Percentiles rank a stretch among this genome's conserved stretches.
These are phyloP conservation scores for Tursiops truncatus DNA, from an alignment of 2,113 vertebrate species.

Conservation along the genomic window DNA sequence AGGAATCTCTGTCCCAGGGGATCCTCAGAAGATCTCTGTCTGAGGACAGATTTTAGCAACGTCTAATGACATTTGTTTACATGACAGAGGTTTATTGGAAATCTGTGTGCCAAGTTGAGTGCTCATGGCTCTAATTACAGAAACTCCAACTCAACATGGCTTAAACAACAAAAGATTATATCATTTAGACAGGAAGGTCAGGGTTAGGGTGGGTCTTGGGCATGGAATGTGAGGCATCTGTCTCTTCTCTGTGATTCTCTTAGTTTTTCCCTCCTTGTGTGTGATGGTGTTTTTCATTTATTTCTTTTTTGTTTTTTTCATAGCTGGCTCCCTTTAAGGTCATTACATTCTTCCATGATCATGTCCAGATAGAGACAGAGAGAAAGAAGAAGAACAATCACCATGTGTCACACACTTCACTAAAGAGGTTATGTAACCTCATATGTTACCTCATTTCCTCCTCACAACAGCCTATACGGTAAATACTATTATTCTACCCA, in stretches of 20 bases:
- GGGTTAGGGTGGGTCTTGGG: neutral
- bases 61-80: neutral
- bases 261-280: neutral
- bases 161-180: neutral
- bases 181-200: neutral
- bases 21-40: neutral
- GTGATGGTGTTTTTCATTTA: neutral
- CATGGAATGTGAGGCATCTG: neutral
- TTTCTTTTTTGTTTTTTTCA: no score
- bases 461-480: neutral
- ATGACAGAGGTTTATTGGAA: neutral
- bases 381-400: no score
- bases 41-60: neutral
- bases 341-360: neutral
- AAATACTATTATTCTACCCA: neutral
- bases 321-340: neutral
- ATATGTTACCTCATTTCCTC: neutral
- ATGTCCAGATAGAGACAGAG: neutral
- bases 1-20: neutral
- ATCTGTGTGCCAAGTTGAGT: neutral
- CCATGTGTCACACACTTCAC: no score
- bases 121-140: neutral
- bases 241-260: neutral
- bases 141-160: neutral
- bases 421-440: neutral